These are phyloP conservation scores for Ceyx melanurus DNA, from an alignment of 2,113 vertebrate genomes.

Conservation along the genomic window DNA sequence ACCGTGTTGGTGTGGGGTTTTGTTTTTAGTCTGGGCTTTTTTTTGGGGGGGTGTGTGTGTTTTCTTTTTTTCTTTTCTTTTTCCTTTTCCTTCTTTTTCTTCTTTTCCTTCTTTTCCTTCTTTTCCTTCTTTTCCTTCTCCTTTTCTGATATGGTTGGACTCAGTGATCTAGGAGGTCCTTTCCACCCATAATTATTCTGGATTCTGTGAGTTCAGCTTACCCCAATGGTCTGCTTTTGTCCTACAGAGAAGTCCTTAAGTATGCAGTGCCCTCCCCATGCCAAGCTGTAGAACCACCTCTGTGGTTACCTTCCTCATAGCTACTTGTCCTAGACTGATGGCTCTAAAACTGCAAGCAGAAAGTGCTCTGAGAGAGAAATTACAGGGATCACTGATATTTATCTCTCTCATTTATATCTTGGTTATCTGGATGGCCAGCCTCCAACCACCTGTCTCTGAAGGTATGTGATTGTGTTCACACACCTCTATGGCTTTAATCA, in stretches of 20 bases:
- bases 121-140: too few relatives aligned
- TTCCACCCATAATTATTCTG: too few relatives aligned
- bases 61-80: too few relatives aligned
- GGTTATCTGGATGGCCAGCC: not conserved
- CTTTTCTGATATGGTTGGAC: too few relatives aligned
- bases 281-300: not conserved
- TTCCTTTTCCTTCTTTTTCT: too few relatives aligned
- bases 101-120: too few relatives aligned
- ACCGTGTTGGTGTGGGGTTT: too few relatives aligned
- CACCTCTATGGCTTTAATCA: not conserved
- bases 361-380: not conserved
- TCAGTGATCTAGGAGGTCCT: too few relatives aligned
- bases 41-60: too few relatives aligned
- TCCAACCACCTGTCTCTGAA: not conserved
- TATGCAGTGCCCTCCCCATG: not conserved
- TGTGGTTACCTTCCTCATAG: not conserved
- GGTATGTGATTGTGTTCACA: not conserved
- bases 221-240: not conserved
- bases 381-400: not conserved
- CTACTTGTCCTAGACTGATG: not conserved
- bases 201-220: not conserved
- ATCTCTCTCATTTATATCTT: not conserved
- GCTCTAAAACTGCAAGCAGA: not conserved
- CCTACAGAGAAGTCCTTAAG: not conserved
- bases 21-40: too few relatives aligned